Percentiles rank a stretch among this genome's conserved stretches.
phyloP scores from a whole-genome alignment of 2,113 vertebrate genomes.

The Ancistrus triradiatus region DNA sequence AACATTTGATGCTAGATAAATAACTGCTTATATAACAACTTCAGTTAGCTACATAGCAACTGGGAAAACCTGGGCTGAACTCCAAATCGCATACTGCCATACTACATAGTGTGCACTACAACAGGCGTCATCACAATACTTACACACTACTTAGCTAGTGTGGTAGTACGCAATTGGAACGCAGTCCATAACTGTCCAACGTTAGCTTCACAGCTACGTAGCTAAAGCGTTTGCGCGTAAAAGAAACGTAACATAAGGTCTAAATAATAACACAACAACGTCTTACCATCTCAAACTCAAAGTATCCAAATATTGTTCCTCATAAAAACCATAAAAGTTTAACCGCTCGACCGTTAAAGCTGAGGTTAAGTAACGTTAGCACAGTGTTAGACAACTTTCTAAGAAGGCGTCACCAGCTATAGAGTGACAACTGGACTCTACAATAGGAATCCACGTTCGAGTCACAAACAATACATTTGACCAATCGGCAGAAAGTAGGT shows the following conservation, averaged over 20 bases:
- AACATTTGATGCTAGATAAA: too few species aligned
- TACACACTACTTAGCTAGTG: too few species aligned
- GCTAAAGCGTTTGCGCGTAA: background rate
- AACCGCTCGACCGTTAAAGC: background rate
- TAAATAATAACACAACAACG: background rate
- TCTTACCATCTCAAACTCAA: conserved; percentile 15
- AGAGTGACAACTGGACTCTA: conserved; percentile 13
- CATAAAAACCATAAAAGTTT: background rate
- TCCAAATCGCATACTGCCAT: too few species aligned
- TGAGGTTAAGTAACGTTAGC: conserved; percentile 2
- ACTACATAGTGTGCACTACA: background rate
- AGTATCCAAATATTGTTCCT: background rate
- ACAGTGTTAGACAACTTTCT: conserved; percentile 5
- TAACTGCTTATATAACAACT: too few species aligned
- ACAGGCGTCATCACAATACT: background rate
- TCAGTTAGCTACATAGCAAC: too few species aligned
- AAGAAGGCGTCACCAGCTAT: background rate
- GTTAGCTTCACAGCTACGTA: conserved; percentile 22
- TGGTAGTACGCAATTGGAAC: background rate
- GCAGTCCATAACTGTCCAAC: background rate
- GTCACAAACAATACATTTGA: fast-evolving
- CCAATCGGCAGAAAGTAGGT: conserved; percentile 44
- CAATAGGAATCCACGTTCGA: conserved; percentile 39
- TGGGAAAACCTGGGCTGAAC: too few species aligned
- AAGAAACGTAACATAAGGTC: background rate